phyloP scores from a whole-genome alignment of 2,888 invertebrate species.

The Zaprionus obscuricornis region DNA sequence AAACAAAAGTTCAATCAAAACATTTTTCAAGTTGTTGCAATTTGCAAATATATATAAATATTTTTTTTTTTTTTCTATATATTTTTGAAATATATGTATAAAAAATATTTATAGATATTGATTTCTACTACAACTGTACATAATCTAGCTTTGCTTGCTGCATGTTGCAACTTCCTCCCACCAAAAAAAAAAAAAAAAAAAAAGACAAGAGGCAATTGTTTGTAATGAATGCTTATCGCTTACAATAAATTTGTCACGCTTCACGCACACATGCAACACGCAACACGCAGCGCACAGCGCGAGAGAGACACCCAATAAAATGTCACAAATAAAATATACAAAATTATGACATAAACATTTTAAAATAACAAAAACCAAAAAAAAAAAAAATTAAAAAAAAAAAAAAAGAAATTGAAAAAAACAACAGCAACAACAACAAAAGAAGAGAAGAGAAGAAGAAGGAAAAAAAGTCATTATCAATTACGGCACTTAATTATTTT shows the following conservation, averaged over 20 bases:
- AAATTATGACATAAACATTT: conserved; percentile 46
- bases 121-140: conserved; percentile 9
- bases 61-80: no score
- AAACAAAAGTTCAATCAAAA: no score
- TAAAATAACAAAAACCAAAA: conserved; percentile 6
- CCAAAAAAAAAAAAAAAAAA: no score
- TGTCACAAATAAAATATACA: conserved; percentile 19
- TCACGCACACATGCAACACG: conserved; percentile 22
- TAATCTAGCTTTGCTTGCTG: no score
- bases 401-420: conserved; percentile 16
- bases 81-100: no score
- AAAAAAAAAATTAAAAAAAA: conserved; percentile 42
- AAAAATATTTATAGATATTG: no score
- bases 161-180: conserved; percentile 37
- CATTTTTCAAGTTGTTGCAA: no score
- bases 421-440: conserved; percentile 1
- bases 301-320: conserved; percentile 18
- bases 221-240: conserved; percentile 47
- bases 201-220: no score
- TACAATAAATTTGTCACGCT: conserved; percentile 56
- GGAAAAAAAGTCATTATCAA: conserved; percentile 70
- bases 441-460: conserved; percentile 15
- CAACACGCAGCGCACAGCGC: no score
- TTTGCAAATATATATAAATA: no score
- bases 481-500: conserved; percentile 78